Percentiles rank a stretch among this genome's conserved stretches.
Conservation (phyloP, 53 echinoderm and acorn worm genomes). For the Temnopleurus reevesii region DNA sequence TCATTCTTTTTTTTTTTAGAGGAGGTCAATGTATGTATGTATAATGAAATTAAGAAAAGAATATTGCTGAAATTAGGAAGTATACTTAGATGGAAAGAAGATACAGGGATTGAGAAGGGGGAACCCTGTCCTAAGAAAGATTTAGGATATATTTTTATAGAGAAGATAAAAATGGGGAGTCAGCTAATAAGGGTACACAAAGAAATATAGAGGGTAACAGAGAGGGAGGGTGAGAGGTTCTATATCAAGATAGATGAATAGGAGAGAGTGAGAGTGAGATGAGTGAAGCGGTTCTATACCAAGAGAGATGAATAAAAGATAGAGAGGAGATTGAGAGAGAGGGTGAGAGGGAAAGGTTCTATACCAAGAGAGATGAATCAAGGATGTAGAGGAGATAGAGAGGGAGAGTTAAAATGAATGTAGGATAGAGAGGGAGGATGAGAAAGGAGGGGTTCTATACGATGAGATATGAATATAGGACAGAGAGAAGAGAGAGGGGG, state of each 20-base stretch:
- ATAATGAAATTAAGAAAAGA: too few species aligned
- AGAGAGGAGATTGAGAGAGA: not conserved
- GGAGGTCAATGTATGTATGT: too few species aligned
- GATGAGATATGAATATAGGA: not conserved
- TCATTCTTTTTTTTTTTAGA: too few species aligned
- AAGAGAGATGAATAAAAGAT: too few species aligned
- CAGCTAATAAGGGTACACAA: not conserved
- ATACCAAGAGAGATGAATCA: too few species aligned
- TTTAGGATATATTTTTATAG: not conserved
- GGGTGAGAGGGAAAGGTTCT: not conserved
- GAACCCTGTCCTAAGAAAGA: too few species aligned
- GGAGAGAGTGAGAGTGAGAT: not conserved
- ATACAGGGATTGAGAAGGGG: too few species aligned
- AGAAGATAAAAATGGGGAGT: constrained; percentile 29
- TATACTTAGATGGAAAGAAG: too few species aligned
- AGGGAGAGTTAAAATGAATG: not conserved
- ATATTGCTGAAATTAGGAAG: too few species aligned
- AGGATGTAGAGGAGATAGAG: not conserved
- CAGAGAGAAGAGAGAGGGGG: not conserved
- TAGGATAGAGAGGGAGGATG: not conserved
- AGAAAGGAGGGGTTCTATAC: not conserved
- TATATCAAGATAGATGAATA: too few species aligned
- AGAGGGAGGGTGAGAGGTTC: not conserved
- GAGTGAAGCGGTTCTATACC: too few species aligned
- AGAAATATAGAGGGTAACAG: not conserved